Percentiles rank a stretch among this genome's conserved stretches.
These are phyloP conservation scores for Chelonus insularis DNA, from an alignment of 1,140 invertebrate species.

Conservation along the genomic window DNA sequence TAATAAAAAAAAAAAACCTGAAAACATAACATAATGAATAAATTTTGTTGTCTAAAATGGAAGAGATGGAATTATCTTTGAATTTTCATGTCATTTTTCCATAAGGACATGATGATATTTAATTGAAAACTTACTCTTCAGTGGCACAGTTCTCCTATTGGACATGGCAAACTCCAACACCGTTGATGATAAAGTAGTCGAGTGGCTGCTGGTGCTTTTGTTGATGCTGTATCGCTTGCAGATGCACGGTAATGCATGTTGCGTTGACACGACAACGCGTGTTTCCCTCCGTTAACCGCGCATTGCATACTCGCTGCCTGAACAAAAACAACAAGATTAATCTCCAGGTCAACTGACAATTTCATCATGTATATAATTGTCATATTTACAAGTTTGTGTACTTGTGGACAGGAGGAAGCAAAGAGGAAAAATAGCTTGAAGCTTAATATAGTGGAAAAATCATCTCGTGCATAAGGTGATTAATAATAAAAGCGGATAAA, in stretches of 20 bases:
- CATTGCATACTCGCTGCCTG: slow-evolving; percentile 40
- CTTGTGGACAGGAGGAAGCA: slow-evolving; percentile 1
- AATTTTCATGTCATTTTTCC: too few species aligned
- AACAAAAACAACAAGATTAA: slow-evolving; percentile 18
- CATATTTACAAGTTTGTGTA: neutral
- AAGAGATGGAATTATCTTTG: too few species aligned
- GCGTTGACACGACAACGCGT: slow-evolving; percentile 41
- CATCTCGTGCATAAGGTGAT: slow-evolving; percentile 26
- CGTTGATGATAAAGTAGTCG: slow-evolving; percentile 20
- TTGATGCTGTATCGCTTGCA: neutral
- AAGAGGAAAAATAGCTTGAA: slow-evolving; percentile 13
- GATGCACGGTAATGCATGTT: slow-evolving; percentile 47
- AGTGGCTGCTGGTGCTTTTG: neutral
- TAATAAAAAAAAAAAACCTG: too few species aligned
- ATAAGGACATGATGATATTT: too few species aligned
- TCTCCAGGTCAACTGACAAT: neutral
- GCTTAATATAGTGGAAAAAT: slow-evolving; percentile 22
- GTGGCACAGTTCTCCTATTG: slow-evolving; percentile 39
- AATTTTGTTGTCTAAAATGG: too few species aligned
- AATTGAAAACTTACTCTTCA: slow-evolving; percentile 42
- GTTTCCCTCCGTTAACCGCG: slow-evolving; percentile 40
- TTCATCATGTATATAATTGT: slow-evolving; percentile 4
- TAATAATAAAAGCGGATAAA: slow-evolving; percentile 19
- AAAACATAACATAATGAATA: too few species aligned
- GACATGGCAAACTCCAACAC: slow-evolving; percentile 46